Conservation (phyloP, 2,888 invertebrate species). For the Noctua janthina region DNA sequence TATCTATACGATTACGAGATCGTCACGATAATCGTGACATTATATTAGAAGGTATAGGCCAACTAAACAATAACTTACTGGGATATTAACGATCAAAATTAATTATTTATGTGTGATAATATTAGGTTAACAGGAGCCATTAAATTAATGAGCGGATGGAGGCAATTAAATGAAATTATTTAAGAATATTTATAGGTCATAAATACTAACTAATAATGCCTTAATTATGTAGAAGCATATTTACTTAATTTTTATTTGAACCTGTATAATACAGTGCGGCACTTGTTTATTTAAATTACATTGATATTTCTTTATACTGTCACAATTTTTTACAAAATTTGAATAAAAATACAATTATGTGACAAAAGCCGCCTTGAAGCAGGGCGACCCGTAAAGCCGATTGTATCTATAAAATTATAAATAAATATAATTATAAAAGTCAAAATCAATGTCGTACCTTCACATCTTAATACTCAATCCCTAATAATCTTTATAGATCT, state of each 20-base stretch:
- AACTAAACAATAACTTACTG: constrained; percentile 51
- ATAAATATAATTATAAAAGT: constrained; percentile 48
- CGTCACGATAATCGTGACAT: constrained; percentile 64
- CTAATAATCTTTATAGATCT: constrained; percentile 57
- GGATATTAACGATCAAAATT: constrained; percentile 43
- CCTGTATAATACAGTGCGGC: neutral
- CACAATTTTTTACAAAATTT: neutral
- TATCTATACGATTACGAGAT: constrained; percentile 58
- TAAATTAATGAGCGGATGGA: constrained; percentile 47
- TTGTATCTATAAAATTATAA: constrained; percentile 41
- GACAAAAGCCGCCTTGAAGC: constrained; percentile 11
- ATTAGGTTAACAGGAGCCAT: constrained; percentile 46
- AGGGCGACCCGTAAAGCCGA: constrained; percentile 17
- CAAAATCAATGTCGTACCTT: constrained; percentile 49
- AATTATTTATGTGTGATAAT: constrained; percentile 55
- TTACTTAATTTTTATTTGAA: constrained; percentile 24
- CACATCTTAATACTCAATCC: constrained; percentile 40
- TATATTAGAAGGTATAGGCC: constrained; percentile 45
- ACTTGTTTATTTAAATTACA: neutral
- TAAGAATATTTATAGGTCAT: constrained; percentile 37
- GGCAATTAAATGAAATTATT: constrained; percentile 35
- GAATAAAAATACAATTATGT: constrained; percentile 14
- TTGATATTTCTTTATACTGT: constrained; percentile 2
- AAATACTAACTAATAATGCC: constrained; percentile 23
- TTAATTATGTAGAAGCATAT: constrained; percentile 15